A percentile compares a stretch with the other conserved stretches of the same genome.
These are phyloP conservation scores for Cuniculus paca DNA, from an alignment of 2,797 vertebrate genomes.

Conservation along the genomic window DNA sequence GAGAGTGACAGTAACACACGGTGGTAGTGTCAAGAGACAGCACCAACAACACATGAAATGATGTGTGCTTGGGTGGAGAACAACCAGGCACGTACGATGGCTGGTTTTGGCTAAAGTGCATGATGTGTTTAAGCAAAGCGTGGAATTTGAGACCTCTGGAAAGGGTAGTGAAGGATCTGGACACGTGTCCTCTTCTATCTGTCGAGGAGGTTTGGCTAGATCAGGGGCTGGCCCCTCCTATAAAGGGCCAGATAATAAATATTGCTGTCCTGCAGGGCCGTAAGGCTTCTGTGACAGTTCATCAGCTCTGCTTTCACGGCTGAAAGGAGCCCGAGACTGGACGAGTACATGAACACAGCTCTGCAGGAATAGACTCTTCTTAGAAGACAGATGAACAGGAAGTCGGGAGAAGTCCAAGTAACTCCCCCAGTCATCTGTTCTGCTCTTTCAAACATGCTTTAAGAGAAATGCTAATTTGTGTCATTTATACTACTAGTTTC, in stretches of 20 bases:
- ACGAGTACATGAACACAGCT: background rate
- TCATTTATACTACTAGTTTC: background rate
- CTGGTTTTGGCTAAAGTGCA: background rate
- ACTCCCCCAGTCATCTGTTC: background rate
- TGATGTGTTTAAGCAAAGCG: conserved; percentile 15
- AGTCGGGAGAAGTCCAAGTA: background rate
- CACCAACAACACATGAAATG: background rate
- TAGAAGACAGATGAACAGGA: background rate
- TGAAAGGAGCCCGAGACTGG: background rate
- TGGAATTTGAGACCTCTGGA: background rate
- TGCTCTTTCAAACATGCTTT: background rate
- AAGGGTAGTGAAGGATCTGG: background rate
- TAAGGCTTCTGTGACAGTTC: conserved; percentile 17
- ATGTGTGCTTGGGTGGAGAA: background rate
- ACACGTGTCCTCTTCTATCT: background rate
- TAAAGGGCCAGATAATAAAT: conserved; percentile 5
- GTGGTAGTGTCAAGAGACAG: background rate
- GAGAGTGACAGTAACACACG: background rate
- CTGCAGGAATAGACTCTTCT: background rate
- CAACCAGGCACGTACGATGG: background rate
- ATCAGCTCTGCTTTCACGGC: background rate
- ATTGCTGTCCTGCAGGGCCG: background rate
- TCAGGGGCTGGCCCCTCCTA: background rate
- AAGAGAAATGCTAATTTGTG: background rate
- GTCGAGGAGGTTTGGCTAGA: background rate